Evolutionary conservation across 2,888 invertebrate species (phyloP).

Genomic region (Villa cingulata): DNA sequence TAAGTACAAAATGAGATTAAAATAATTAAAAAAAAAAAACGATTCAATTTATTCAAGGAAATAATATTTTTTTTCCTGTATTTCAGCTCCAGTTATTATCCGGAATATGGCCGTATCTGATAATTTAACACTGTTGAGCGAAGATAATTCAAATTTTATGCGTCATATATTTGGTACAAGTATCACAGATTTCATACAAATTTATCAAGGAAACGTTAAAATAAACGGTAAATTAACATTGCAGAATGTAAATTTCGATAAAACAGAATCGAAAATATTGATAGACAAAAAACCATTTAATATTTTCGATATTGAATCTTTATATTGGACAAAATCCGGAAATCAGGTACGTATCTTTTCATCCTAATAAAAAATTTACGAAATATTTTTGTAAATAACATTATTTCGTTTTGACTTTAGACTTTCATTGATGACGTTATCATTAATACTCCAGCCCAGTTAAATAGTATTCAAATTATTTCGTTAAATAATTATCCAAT

Average conservation of each 20-base stretch:
- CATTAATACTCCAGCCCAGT: too few relatives aligned
- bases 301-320: constrained; percentile 13
- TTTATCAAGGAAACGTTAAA: constrained; percentile 24
- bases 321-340: constrained; percentile 19
- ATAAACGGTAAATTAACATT: constrained; percentile 25
- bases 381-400: too few relatives aligned
- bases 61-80: neutral
- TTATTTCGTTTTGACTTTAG: too few relatives aligned
- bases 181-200: constrained; percentile 21
- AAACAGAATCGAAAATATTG: constrained; percentile 12
- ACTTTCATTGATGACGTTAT: too few relatives aligned
- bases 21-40: too few relatives aligned
- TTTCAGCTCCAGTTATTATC: constrained; percentile 26
- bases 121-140: constrained; percentile 17
- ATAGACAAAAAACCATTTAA: constrained; percentile 14
- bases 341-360: constrained; percentile 20
- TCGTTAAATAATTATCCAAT: too few relatives aligned
- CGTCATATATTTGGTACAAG: constrained; percentile 15
- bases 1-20: constrained; percentile 12
- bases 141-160: constrained; percentile 12
- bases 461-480: too few relatives aligned
- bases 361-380: too few relatives aligned
- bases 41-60: too few relatives aligned
- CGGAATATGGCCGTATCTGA: constrained; percentile 21
- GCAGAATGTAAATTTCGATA: constrained; percentile 18